Evolutionary conservation across 2,797 vertebrate species (phyloP).

Genomic region (Eremophila alpestris): DNA sequence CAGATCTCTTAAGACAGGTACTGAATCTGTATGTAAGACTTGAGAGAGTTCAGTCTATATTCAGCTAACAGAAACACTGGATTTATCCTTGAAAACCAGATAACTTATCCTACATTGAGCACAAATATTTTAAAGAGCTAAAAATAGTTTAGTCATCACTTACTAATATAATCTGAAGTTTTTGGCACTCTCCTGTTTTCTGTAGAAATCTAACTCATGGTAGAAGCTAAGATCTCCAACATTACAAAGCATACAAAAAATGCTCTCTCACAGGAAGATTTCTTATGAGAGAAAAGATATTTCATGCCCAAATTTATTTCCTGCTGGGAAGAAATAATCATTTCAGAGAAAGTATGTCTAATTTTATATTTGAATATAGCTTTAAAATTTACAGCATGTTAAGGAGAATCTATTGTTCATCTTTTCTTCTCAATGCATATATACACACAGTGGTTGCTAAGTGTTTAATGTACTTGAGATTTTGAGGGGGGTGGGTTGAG

Average conservation of each 20-base stretch:
- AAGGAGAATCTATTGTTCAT: neutral
- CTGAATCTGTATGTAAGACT: neutral
- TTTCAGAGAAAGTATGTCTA: neutral
- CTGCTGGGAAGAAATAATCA: neutral
- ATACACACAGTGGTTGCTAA: neutral
- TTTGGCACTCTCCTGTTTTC: neutral
- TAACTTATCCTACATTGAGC: neutral
- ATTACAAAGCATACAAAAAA: neutral
- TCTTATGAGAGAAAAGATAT: neutral
- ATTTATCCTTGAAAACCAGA: neutral
- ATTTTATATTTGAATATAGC: neutral
- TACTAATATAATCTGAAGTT: neutral
- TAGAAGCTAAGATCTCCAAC: neutral
- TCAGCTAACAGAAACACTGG: neutral
- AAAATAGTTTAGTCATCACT: neutral
- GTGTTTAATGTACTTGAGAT: neutral
- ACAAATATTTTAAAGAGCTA: neutral
- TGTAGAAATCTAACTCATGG: neutral
- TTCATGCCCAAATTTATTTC: neutral
- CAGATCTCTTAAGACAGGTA: slow-evolving; percentile 83
- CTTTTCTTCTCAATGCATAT: neutral
- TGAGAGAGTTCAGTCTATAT: neutral
- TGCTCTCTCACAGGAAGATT: neutral
- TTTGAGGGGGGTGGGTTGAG: fast-evolving
- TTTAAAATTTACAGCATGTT: neutral